Evolutionary conservation across 2,888 invertebrate species (phyloP).

Genomic region (Leptarthrus brevirostris): DNA sequence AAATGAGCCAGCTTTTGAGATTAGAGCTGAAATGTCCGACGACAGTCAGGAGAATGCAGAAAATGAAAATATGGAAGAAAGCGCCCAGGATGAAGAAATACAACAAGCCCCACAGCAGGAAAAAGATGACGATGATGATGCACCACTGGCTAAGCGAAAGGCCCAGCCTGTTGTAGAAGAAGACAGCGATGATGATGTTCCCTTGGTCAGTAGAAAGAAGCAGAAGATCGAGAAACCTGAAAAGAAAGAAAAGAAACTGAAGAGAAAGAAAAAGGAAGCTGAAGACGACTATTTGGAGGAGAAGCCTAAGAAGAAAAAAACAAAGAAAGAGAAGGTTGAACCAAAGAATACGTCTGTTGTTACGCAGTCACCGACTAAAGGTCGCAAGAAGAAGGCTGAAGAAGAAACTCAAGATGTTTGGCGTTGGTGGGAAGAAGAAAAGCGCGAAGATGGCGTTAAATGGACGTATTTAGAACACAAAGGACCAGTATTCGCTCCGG

Average conservation of each 20-base stretch:
- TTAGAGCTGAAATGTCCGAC: conserved; percentile 70
- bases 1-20: conserved; percentile 67
- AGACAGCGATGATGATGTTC: conserved; percentile 78
- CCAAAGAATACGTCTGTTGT: conserved; percentile 19
- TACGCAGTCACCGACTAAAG: conserved; percentile 70
- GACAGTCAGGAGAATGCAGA: conserved; percentile 67
- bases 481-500: conserved; percentile 97
- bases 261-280: conserved; percentile 70
- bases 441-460: conserved; percentile 93
- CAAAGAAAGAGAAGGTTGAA: conserved; percentile 63
- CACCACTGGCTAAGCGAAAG: conserved; percentile 71
- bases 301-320: conserved; percentile 71
- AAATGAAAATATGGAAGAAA: conserved; percentile 59
- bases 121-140: conserved; percentile 70
- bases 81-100: conserved; percentile 55
- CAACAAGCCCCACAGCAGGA: conserved; percentile 60
- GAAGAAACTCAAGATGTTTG: conserved; percentile 87
- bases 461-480: conserved; percentile 96
- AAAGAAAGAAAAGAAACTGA: conserved; percentile 65
- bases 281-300: conserved; percentile 70
- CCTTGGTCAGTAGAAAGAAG: conserved; percentile 76
- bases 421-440: conserved; percentile 99
- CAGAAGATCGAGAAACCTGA: conserved; percentile 71
- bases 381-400: conserved; percentile 77
- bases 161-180: conserved; percentile 55